A percentile compares a stretch with the other conserved stretches of the same genome.
Conservation (phyloP, 1,140 invertebrate species). For the Leucophenga varia region DNA sequence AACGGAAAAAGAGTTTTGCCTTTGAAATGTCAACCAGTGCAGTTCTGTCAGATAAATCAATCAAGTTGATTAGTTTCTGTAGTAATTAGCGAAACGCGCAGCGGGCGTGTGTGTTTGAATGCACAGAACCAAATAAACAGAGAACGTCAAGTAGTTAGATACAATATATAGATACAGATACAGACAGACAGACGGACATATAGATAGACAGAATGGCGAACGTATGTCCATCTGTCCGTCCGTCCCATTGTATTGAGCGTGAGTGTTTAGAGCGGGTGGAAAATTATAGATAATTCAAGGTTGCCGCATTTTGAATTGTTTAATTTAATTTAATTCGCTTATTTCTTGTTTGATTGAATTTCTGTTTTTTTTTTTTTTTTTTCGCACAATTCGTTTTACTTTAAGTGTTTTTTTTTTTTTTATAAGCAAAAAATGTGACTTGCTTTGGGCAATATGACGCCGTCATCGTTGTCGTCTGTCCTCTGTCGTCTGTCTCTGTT, state of each 20-base stretch:
- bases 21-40: slow-evolving; percentile 50
- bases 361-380: background rate
- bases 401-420: background rate
- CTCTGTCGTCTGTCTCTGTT: too few species aligned
- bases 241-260: too few species aligned
- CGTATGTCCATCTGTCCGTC: too few species aligned
- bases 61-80: slow-evolving; percentile 53
- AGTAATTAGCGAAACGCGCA: slow-evolving; percentile 37
- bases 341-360: slow-evolving; percentile 2
- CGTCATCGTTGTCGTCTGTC: too few species aligned
- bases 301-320: slow-evolving; percentile 30
- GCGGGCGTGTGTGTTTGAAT: slow-evolving; percentile 27
- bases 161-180: too few species aligned
- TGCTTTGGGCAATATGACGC: too few species aligned
- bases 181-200: too few species aligned
- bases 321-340: slow-evolving; percentile 14
- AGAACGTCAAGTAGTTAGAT: too few species aligned
- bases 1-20: too few species aligned
- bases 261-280: slow-evolving; percentile 19
- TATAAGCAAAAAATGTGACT: slow-evolving; percentile 11
- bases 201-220: too few species aligned
- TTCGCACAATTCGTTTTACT: slow-evolving; percentile 6
- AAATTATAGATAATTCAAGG: slow-evolving; percentile 40
- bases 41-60: slow-evolving; percentile 53
- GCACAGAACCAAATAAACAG: too few species aligned